A percentile compares a stretch with the other conserved stretches of the same genome.
Conservation (phyloP, 2,113 vertebrate genomes). For the Pogona vitticeps region DNA sequence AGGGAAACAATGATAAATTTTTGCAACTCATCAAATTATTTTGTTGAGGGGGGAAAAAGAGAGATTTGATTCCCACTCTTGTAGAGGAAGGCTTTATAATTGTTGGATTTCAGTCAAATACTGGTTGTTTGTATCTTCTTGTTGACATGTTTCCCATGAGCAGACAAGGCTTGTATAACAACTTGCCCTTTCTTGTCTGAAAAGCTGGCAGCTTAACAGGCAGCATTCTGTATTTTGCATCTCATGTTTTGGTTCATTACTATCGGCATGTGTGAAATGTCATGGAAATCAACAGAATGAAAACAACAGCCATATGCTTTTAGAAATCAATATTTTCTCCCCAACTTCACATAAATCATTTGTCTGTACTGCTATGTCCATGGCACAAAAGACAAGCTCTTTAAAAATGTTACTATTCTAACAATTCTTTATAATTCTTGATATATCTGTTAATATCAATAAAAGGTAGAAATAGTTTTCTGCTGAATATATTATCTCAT, state of each 20-base stretch:
- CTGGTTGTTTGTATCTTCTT: slow-evolving; percentile 50
- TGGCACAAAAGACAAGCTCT: slow-evolving; percentile 32
- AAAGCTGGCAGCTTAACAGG: slow-evolving; percentile 51
- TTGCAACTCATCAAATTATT: slow-evolving; percentile 39
- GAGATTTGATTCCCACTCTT: slow-evolving; percentile 29
- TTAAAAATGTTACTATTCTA: slow-evolving; percentile 27
- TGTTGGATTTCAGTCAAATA: slow-evolving; percentile 58
- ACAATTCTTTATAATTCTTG: slow-evolving; percentile 34
- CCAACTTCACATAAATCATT: slow-evolving; percentile 13
- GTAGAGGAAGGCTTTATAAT: slow-evolving; percentile 53
- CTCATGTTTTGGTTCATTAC: slow-evolving; percentile 31
- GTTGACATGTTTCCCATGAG: slow-evolving; percentile 43
- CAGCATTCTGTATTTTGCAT: slow-evolving; percentile 36
- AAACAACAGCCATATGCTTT: background rate
- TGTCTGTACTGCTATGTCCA: slow-evolving; percentile 14
- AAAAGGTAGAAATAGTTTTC: background rate
- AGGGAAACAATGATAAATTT: no score
- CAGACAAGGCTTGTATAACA: slow-evolving; percentile 51
- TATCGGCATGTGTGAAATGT: slow-evolving; percentile 49
- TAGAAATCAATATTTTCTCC: background rate
- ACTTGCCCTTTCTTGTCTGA: slow-evolving; percentile 69
- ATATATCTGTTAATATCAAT: slow-evolving; percentile 23
- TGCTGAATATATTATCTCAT: background rate
- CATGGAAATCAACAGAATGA: slow-evolving; percentile 33
- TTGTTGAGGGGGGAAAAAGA: background rate